Evolutionary conservation across 2,797 vertebrate species (phyloP).

Genomic region (Amazonetta brasiliensis): DNA sequence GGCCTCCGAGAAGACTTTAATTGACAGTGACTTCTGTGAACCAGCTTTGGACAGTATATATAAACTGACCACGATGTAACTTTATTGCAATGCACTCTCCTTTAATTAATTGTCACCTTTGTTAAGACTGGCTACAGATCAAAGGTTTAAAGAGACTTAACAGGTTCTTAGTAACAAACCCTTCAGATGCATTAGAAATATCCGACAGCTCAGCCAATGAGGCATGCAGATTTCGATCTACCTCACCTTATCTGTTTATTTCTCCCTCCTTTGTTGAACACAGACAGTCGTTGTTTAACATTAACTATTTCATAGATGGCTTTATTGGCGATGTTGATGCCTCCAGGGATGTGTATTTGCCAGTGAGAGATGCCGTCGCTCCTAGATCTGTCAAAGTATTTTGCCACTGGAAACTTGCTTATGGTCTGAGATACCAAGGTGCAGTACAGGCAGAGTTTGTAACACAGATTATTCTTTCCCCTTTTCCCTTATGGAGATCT

Average conservation of each 20-base stretch:
- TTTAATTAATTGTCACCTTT: constrained; percentile 83
- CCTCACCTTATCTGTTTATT: constrained; percentile 63
- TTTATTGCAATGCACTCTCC: constrained; percentile 76
- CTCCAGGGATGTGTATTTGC: not conserved
- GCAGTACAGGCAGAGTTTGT: not conserved
- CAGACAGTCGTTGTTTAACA: constrained; percentile 24
- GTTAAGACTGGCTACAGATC: constrained; percentile 78
- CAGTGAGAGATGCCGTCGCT: rapidly evolving
- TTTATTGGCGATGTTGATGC: not conserved
- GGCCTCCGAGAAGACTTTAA: constrained; percentile 75
- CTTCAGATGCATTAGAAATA: constrained; percentile 72
- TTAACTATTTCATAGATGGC: constrained; percentile 37
- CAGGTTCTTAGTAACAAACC: constrained; percentile 75
- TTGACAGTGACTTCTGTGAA: constrained; percentile 77
- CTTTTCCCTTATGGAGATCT: rapidly evolving
- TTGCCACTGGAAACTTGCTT: not conserved
- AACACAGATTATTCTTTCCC: rapidly evolving
- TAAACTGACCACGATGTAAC: constrained; percentile 75
- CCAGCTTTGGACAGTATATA: constrained; percentile 70
- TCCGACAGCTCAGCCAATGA: constrained; percentile 69
- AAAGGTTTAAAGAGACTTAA: constrained; percentile 79
- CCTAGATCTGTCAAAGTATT: not conserved
- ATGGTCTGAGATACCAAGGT: not conserved
- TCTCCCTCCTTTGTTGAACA: constrained; percentile 66
- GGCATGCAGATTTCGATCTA: constrained; percentile 70